Conservation (phyloP, 2,888 invertebrate genomes). For the Physocephala rufipes region DNA sequence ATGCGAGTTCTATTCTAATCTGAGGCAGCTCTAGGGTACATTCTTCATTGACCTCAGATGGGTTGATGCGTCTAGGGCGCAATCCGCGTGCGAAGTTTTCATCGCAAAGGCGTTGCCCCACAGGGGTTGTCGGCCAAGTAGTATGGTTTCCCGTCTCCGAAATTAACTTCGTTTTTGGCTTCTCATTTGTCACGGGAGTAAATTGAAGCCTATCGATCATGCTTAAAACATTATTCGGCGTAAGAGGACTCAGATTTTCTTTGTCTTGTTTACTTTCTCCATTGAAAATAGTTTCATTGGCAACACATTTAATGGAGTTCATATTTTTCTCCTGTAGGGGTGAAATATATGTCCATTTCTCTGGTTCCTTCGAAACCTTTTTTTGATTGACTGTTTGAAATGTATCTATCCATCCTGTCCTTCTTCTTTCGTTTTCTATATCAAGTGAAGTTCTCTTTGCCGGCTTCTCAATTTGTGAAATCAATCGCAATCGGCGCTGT, state of each 20-base stretch:
- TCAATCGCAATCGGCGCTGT: slow-evolving; percentile 25
- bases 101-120: slow-evolving; percentile 34
- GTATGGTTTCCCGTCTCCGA: slow-evolving; percentile 54
- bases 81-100: slow-evolving; percentile 43
- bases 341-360: slow-evolving; percentile 39
- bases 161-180: slow-evolving; percentile 34
- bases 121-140: slow-evolving; percentile 61
- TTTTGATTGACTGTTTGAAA: neutral
- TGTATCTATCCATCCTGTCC: slow-evolving; percentile 27
- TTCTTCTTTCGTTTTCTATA: slow-evolving; percentile 15
- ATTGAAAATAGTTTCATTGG: slow-evolving; percentile 30
- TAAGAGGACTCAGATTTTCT: slow-evolving; percentile 67
- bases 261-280: slow-evolving; percentile 52
- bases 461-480: slow-evolving; percentile 27
- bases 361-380: neutral
- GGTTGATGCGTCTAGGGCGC: slow-evolving; percentile 55
- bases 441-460: neutral
- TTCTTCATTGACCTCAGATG: slow-evolving; percentile 45
- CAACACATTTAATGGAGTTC: slow-evolving; percentile 32
- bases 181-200: slow-evolving; percentile 55
- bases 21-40: slow-evolving; percentile 33
- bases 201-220: slow-evolving; percentile 62
- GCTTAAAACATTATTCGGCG: slow-evolving; percentile 56
- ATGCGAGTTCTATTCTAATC: slow-evolving; percentile 42
- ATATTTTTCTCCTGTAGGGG: slow-evolving; percentile 57